These are phyloP conservation scores for Mormyrus lacerda DNA, from an alignment of 2,113 vertebrate species.

Conservation along the genomic window DNA sequence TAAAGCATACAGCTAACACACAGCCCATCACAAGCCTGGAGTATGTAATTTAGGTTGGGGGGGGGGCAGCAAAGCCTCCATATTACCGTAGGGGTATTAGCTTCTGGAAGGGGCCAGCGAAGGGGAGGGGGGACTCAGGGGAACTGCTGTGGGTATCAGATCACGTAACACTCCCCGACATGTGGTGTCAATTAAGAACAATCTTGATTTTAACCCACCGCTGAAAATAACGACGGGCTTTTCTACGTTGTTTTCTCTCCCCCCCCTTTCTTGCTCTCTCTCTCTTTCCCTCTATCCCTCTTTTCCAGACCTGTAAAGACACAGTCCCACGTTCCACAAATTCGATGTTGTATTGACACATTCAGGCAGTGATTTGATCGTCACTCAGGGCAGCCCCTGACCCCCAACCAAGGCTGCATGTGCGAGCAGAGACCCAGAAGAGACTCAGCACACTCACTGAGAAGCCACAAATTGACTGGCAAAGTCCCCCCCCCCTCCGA, in stretches of 20 bases:
- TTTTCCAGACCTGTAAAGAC: constrained; percentile 39
- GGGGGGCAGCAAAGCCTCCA: neutral
- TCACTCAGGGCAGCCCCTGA: constrained; percentile 14
- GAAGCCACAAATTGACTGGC: neutral
- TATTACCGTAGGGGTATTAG: constrained; percentile 55
- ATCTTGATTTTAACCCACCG: constrained; percentile 70
- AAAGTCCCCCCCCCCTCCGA: neutral
- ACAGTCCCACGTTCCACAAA: constrained; percentile 34
- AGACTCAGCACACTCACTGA: constrained; percentile 25
- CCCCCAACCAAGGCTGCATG: neutral
- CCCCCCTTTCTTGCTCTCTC: neutral
- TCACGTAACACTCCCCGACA: constrained; percentile 68
- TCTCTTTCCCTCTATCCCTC: neutral
- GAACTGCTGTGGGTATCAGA: constrained; percentile 55
- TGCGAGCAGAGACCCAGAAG: neutral
- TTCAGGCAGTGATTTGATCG: constrained; percentile 34
- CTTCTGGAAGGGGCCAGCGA: constrained; percentile 42
- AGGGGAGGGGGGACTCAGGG: constrained; percentile 29
- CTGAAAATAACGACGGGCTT: constrained; percentile 62
- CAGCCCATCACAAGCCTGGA: constrained; percentile 44
- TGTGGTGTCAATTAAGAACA: constrained; percentile 75
- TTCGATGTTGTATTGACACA: constrained; percentile 45
- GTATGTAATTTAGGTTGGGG: constrained; percentile 42
- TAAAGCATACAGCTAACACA: constrained; percentile 45
- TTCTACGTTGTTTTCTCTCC: constrained; percentile 40